Percentiles rank a stretch among this genome's conserved stretches.
phyloP scores from a whole-genome alignment of 2,888 invertebrate genomes.

The Helleia helle region DNA sequence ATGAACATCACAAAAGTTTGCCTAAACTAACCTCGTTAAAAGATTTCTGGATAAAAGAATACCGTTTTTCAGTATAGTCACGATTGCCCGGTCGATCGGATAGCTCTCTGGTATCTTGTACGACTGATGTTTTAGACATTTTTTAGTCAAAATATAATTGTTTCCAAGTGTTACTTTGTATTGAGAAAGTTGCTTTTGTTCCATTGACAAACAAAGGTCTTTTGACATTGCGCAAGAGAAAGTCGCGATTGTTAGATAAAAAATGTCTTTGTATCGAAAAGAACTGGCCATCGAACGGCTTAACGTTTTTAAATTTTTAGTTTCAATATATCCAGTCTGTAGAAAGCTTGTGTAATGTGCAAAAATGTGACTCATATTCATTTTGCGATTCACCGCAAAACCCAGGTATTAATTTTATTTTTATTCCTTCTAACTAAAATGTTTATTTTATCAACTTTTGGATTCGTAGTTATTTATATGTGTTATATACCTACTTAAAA shows the following conservation, averaged over 20 bases:
- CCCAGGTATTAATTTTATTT: constrained; percentile 6
- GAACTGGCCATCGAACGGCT: constrained; percentile 42
- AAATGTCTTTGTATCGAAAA: constrained; percentile 49
- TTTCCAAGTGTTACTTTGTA: constrained; percentile 31
- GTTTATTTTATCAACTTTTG: neutral
- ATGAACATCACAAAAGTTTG: constrained; percentile 70
- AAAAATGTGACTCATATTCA: constrained; percentile 4
- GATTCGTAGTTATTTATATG: too few species aligned
- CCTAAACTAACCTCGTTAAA: constrained; percentile 73
- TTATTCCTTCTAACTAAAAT: neutral
- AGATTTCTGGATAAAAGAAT: constrained; percentile 72
- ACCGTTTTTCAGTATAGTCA: constrained; percentile 71
- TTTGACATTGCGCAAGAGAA: constrained; percentile 59
- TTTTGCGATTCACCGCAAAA: neutral
- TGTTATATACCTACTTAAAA: too few species aligned
- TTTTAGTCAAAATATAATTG: constrained; percentile 24
- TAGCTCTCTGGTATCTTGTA: constrained; percentile 49
- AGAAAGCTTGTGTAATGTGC: constrained; percentile 47
- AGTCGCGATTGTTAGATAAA: constrained; percentile 54
- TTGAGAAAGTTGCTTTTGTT: constrained; percentile 57
- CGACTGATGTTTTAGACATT: constrained; percentile 38
- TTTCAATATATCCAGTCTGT: constrained; percentile 44
- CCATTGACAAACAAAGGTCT: constrained; percentile 37
- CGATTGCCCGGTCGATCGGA: constrained; percentile 67
- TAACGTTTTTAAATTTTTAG: constrained; percentile 58